Percentiles rank a stretch among this genome's conserved stretches.
phyloP scores from a whole-genome alignment of 2,113 vertebrate genomes.

The Naja naja region DNA sequence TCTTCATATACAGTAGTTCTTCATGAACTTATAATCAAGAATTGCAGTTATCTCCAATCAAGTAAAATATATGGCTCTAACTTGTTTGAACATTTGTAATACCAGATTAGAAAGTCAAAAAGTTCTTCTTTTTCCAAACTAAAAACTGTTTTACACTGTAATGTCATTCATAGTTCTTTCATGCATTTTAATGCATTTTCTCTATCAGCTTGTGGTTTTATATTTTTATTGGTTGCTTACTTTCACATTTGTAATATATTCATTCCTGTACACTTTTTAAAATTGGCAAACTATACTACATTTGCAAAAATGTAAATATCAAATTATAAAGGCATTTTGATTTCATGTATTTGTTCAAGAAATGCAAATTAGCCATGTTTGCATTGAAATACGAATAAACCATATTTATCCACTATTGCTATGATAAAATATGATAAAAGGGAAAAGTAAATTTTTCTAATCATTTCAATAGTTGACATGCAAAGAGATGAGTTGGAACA shows the following conservation, averaged over 20 bases:
- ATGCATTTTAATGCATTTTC: not conserved
- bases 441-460: not conserved
- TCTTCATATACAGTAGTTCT: not conserved
- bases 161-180: not conserved
- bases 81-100: not conserved
- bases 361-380: not conserved
- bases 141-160: not conserved
- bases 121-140: not conserved
- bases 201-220: not conserved
- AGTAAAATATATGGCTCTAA: not conserved
- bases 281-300: not conserved
- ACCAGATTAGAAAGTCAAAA: not conserved
- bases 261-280: not conserved
- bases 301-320: not conserved
- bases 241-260: not conserved
- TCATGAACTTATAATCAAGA: not conserved
- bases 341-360: not conserved
- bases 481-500: not conserved
- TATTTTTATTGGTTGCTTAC: not conserved
- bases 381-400: not conserved
- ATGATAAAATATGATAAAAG: not conserved
- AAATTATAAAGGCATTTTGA: not conserved
- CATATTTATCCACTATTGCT: not conserved
- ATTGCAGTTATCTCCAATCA: not conserved
- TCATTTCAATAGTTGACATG: not conserved